Conservation (phyloP, 2,797 vertebrate genomes). For the Schizopygopsis pylzovi region DNA sequence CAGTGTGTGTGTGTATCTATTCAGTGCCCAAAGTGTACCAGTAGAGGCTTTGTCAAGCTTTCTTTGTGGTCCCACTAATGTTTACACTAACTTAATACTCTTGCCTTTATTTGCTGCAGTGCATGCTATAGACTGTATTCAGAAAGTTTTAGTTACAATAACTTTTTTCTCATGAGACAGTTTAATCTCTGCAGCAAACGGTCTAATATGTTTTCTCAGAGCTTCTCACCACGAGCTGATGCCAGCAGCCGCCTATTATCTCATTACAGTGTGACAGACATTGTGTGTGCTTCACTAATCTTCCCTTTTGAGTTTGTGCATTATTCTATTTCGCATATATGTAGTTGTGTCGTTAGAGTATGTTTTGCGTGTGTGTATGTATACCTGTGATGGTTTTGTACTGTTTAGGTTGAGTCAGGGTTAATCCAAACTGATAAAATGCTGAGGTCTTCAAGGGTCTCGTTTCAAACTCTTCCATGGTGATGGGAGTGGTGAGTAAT, state of each 20-base stretch:
- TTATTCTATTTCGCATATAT: constrained; percentile 2
- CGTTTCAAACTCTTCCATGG: constrained; percentile 77
- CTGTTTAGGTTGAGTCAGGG: constrained; percentile 76
- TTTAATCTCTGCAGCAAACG: constrained; percentile 59
- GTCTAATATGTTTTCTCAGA: constrained; percentile 54
- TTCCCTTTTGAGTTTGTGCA: constrained; percentile 7
- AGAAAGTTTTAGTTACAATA: constrained; percentile 57
- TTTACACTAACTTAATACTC: constrained; percentile 44
- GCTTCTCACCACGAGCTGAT: constrained; percentile 39
- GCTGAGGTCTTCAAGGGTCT: constrained; percentile 83
- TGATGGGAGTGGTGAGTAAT: constrained; percentile 74
- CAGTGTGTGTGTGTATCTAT: neutral
- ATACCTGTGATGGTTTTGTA: constrained; percentile 79
- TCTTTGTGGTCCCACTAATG: constrained; percentile 32
- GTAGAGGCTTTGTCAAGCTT: constrained; percentile 23
- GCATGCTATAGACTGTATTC: constrained; percentile 47
- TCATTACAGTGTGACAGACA: constrained; percentile 20
- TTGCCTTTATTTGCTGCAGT: constrained; percentile 44
- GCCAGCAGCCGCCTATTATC: constrained; percentile 47
- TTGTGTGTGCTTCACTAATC: constrained; percentile 37
- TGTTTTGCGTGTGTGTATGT: constrained; percentile 14
- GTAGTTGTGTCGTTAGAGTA: neutral
- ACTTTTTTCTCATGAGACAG: constrained; percentile 47
- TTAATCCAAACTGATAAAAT: constrained; percentile 80
- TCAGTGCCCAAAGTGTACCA: constrained; percentile 19